Evolutionary conservation across 2,888 invertebrate species (phyloP), one percentile per base, ranked within the genome.

Genomic region (Eucera pruinosa): DNA sequence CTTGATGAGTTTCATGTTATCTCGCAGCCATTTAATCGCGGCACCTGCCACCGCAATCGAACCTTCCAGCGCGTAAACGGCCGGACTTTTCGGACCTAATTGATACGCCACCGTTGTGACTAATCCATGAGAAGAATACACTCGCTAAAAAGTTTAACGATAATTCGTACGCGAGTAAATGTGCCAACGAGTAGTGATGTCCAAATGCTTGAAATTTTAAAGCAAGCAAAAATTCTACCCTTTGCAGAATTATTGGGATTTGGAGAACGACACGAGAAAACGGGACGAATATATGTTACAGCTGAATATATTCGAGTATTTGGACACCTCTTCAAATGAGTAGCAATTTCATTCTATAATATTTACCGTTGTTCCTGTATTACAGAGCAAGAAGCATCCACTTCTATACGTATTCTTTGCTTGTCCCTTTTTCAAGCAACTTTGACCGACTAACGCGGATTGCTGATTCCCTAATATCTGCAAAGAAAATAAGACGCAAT

Each of bases 391-490:
- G 92, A 99, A 99, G 86, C 98, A 98, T 0, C 98, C 99, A 61
- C 98, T 97, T 5, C 98, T 94, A 90, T 97, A 99, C 0, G 99
- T 99, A 91, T 97, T 97, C 93, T 99, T 99, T 0, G 98, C 97
- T 89, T 97, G 96, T 0, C 98, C 98, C 0, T 96, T 95, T 69
- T 95, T 95, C 50, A 98, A 94, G 89, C 98, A 98, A 91, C 96
- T 95, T 91, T 99, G 98, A 0, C 98, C 99, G 0, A 99, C 95
- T 15, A 98, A 92, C 0, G 98, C 97, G 0, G 98, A 96, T 91
- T 98, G 99, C 91, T 99, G 99, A 93, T 99, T 99, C 25, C 99
- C 99, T 89, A 99, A 93, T 90, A 97, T 97, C 95, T 97, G 82
- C 18, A 47, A 18, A 71, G 27, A 61, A 23, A 64, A 33, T 61